Base-by-base conservation (phyloP, 1,140 invertebrate species). In the Ceratoteleas bidentatus region DNA sequence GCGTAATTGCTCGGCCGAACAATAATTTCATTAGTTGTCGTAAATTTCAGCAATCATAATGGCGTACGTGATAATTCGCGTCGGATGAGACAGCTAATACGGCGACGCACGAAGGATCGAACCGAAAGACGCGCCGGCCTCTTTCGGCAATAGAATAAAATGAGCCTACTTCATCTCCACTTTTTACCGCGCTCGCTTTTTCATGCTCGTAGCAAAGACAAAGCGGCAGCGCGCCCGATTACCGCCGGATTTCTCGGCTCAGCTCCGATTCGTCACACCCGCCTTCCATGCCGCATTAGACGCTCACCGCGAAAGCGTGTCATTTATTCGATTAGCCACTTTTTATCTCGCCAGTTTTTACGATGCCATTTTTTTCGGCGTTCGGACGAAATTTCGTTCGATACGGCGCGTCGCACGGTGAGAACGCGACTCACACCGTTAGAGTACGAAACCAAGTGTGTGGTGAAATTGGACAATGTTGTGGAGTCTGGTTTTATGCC, bases 281-380 rank as follows among this genome's bases (percentile, higher is more conserved):
- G 73, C 68, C 61, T 79, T 83, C 66, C 68, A 73, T 75, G 76
- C 76, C 61, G 76, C 54, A 72, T 79, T 79, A 83, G 76, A 80
- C 61, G 77, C 70, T 83, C 80, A 77, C 57, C 69, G 69, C 76
- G 82, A 80, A 80, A 84, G 72, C 82, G 82, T 84, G 82, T 84
- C 77, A 84, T 84, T 80, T 84, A 84, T 84, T 84, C 82, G 82
- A 84, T 84, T 84, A 84, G 54, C 68, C 58, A 74, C 73, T 84
- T 84, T 83, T 84, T 80, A 73, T 84, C 70, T 77, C 68, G 61
- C 34, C 54, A 65, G 53, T 75, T 75, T 78, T 80, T 80, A 68
- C 53, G 50, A 36, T 9, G 58, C 3, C 16, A 33, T 43, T 45
- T 75, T 83, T 78, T 76, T 74, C 53, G 24, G n/a, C 64, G 24